A percentile compares a stretch with the other conserved stretches of the same genome.
Conservation (phyloP, 2,113 vertebrate species). For the Colinus virginianus region DNA sequence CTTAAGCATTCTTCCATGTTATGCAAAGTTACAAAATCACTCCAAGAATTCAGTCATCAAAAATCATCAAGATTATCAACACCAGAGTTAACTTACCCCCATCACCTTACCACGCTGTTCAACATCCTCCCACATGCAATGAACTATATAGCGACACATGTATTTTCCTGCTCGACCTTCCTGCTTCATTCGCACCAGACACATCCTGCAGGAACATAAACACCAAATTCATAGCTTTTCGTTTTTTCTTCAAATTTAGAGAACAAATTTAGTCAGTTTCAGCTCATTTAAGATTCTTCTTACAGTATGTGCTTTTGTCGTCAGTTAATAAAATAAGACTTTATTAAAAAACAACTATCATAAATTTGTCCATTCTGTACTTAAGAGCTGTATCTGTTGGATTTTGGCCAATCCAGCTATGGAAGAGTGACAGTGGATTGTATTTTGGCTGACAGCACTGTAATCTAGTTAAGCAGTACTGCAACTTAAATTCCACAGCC, state of each 20-base stretch:
- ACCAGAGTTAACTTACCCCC: slow-evolving; percentile 86
- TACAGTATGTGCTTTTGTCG: background rate
- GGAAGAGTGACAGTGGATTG: background rate
- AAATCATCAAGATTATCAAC: background rate
- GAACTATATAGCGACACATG: slow-evolving; percentile 95
- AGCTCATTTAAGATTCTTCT: background rate
- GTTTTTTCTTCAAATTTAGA: background rate
- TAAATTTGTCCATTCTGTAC: background rate
- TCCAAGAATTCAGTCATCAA: background rate
- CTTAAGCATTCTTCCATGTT: background rate
- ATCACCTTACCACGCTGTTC: slow-evolving; percentile 95
- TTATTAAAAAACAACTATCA: background rate
- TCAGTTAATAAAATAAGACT: background rate
- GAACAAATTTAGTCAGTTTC: background rate
- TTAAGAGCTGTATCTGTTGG: background rate
- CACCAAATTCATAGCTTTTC: background rate
- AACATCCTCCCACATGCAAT: slow-evolving; percentile 98
- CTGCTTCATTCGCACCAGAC: slow-evolving; percentile 95
- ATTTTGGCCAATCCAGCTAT: background rate
- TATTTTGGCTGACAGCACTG: background rate
- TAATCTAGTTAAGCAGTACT: slow-evolving; percentile 4
- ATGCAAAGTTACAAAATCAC: background rate
- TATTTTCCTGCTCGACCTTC: slow-evolving; percentile 95
- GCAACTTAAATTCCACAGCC: slow-evolving; percentile 11
- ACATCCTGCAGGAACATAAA: slow-evolving; percentile 87